Conservation (phyloP, 1,140 invertebrate species). For the Dryas iulia region DNA sequence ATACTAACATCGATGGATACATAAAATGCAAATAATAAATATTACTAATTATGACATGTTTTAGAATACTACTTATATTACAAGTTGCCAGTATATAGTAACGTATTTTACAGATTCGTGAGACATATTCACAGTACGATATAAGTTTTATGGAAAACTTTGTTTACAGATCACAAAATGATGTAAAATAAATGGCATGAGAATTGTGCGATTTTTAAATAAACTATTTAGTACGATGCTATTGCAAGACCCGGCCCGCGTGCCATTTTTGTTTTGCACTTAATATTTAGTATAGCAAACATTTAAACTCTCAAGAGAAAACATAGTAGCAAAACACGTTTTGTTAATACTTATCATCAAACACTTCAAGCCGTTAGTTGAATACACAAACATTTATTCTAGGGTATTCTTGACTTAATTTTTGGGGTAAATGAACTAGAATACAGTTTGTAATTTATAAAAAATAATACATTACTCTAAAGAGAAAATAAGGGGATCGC, state of each 20-base stretch:
- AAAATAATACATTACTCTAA: slow-evolving; percentile 73
- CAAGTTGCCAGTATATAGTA: slow-evolving; percentile 28
- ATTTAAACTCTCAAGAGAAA: slow-evolving; percentile 47
- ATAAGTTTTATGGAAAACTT: slow-evolving; percentile 29
- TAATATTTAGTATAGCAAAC: slow-evolving; percentile 32
- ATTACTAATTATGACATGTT: not conserved
- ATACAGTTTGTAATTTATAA: slow-evolving; percentile 62
- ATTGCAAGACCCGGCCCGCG: slow-evolving; percentile 74
- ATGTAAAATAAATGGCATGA: not conserved
- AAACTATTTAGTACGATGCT: slow-evolving; percentile 54
- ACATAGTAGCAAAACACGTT: slow-evolving; percentile 69
- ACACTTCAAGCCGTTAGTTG: slow-evolving; percentile 73
- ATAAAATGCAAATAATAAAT: slow-evolving; percentile 55
- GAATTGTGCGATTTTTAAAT: slow-evolving; percentile 52
- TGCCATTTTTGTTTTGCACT: slow-evolving; percentile 41
- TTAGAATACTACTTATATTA: not conserved
- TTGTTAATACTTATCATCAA: slow-evolving; percentile 70
- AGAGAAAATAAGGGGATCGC: slow-evolving; percentile 73
- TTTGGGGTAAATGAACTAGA: slow-evolving; percentile 61
- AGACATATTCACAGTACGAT: slow-evolving; percentile 12
- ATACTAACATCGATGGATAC: slow-evolving; percentile 56
- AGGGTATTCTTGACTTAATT: slow-evolving; percentile 46
- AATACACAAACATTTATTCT: slow-evolving; percentile 56
- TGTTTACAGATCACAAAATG: slow-evolving; percentile 22
- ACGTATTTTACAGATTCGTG: slow-evolving; percentile 10